These are phyloP conservation scores for Parochlus steinenii DNA, from an alignment of 2,888 invertebrate genomes.

Conservation along the genomic window DNA sequence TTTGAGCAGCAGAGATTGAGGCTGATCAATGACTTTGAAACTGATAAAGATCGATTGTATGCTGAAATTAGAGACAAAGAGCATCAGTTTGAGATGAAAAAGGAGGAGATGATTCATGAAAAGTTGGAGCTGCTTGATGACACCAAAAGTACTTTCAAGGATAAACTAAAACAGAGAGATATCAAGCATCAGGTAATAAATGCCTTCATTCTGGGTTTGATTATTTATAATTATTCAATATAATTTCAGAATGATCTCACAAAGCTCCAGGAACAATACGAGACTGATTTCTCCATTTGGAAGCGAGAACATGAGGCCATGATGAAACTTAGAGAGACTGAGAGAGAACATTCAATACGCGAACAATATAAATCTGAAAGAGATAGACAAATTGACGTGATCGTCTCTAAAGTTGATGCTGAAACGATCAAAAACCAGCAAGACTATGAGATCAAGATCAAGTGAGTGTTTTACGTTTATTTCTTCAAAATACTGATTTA, in stretches of 20 bases:
- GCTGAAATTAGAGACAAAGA: slow-evolving; percentile 33
- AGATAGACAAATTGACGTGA: slow-evolving; percentile 57
- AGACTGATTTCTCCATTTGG: slow-evolving; percentile 41
- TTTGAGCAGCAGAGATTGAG: slow-evolving; percentile 38
- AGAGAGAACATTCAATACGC: slow-evolving; percentile 48
- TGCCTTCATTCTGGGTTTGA: not conserved
- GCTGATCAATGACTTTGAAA: slow-evolving; percentile 31
- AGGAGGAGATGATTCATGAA: slow-evolving; percentile 29
- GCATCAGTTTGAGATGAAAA: slow-evolving; percentile 24
- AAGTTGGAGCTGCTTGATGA: slow-evolving; percentile 33
- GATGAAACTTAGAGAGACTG: slow-evolving; percentile 35
- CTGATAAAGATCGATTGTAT: slow-evolving; percentile 30
- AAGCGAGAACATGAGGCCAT: slow-evolving; percentile 38
- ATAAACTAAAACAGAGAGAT: slow-evolving; percentile 32
- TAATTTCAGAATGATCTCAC: slow-evolving; percentile 36
- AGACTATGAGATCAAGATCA: slow-evolving; percentile 26
- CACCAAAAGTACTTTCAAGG: slow-evolving; percentile 33
- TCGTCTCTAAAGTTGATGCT: slow-evolving; percentile 28
- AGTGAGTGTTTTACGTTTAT: slow-evolving; percentile 17
- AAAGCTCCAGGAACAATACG: slow-evolving; percentile 38
- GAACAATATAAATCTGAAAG: slow-evolving; percentile 55
- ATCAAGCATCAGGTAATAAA: slow-evolving; percentile 26
- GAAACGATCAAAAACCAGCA: slow-evolving; percentile 25
- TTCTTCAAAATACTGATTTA: slow-evolving; percentile 12
- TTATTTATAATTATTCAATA: slow-evolving; percentile 1